Conservation (phyloP, 2,797 vertebrate genomes). For the Trachurus trachurus region DNA sequence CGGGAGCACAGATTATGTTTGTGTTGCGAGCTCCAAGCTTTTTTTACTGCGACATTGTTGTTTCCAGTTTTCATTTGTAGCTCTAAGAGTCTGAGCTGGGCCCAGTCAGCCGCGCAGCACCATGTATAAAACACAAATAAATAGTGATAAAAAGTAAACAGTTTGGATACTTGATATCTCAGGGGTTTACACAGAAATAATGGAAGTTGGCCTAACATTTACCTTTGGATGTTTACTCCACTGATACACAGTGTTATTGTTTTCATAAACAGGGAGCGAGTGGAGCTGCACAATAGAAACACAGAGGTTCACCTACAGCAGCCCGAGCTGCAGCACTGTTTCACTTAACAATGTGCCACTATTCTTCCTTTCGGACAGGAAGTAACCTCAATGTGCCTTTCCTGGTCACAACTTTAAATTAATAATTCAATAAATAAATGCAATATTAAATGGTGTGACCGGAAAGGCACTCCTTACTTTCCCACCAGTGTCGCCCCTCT, state of each 20-base stretch:
- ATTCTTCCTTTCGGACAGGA: slow-evolving; percentile 82
- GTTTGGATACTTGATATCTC: slow-evolving; percentile 59
- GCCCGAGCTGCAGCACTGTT: slow-evolving; percentile 21
- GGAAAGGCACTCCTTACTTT: slow-evolving; percentile 79
- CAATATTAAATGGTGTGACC: slow-evolving; percentile 87
- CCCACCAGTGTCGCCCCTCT: slow-evolving; percentile 68
- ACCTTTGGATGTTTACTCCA: slow-evolving; percentile 72
- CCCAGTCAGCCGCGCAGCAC: slow-evolving; percentile 34
- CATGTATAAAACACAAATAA: slow-evolving; percentile 66
- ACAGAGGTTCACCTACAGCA: slow-evolving; percentile 63
- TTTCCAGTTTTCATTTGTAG: slow-evolving; percentile 25
- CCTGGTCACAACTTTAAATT: slow-evolving; percentile 81
- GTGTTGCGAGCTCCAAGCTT: slow-evolving; percentile 57
- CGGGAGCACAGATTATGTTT: slow-evolving; percentile 69
- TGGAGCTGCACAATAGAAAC: slow-evolving; percentile 60
- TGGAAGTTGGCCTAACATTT: slow-evolving; percentile 67
- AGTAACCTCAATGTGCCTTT: slow-evolving; percentile 83
- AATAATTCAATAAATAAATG: slow-evolving; percentile 88
- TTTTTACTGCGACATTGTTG: slow-evolving; percentile 53
- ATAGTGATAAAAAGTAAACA: slow-evolving; percentile 59
- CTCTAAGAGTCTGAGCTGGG: slow-evolving; percentile 31
- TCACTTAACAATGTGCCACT: slow-evolving; percentile 77
- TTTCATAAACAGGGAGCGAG: slow-evolving; percentile 67
- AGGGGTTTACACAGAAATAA: slow-evolving; percentile 57
- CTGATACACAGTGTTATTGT: slow-evolving; percentile 69